Percentiles rank a stretch among this genome's conserved stretches.
Evolutionary conservation across 2,113 vertebrate genomes (phyloP).

Genomic region (pig (Sus scrofa)): T2T-Sscrofa CM000818.6:76476001-76476500

Average conservation of each 20-base stretch:
- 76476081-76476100: background rate
- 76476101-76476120: background rate
- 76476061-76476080: background rate
- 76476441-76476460: background rate
- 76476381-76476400: no score
- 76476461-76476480: conserved; percentile 30
- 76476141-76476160: background rate
- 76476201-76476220: no score
- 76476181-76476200: no score
- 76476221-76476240: no score
- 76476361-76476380: no score
- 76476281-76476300: no score
- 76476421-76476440: background rate
- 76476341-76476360: no score
- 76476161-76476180: no score
- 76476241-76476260: no score
- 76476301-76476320: no score
- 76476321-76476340: no score
- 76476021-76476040: rapidly evolving
- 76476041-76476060: background rate
- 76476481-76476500: conserved; percentile 35
- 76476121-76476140: background rate
- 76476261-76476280: no score
- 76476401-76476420: background rate
- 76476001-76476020: background rate